These are phyloP conservation scores for Harpegnathos saltator DNA, from an alignment of 1,140 invertebrate genomes.

Conservation along the genomic window DNA sequence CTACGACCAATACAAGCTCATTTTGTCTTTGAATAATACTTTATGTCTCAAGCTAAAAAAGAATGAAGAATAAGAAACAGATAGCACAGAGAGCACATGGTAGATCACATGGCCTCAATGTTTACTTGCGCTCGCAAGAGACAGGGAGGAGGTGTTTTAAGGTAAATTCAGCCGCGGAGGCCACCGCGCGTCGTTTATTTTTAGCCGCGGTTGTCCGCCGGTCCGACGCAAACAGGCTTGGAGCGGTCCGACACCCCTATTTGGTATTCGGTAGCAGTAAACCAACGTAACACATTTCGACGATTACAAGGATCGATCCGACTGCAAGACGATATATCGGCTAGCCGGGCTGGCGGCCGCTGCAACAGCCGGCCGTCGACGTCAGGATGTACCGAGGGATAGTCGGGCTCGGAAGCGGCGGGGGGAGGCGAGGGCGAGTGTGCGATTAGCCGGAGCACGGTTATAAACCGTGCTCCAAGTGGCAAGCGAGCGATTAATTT, in stretches of 20 bases:
- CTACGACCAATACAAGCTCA: too few relatives aligned
- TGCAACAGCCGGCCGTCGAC: conserved; percentile 49
- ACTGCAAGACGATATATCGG: conserved; percentile 48
- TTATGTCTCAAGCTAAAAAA: too few relatives aligned
- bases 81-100: too few relatives aligned
- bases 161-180: not conserved
- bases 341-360: too few relatives aligned
- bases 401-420: too few relatives aligned
- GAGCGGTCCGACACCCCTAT: not conserved
- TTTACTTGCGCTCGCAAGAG: too few relatives aligned
- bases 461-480: conserved; percentile 61
- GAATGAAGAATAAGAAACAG: too few relatives aligned
- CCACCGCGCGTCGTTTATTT: not conserved
- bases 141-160: too few relatives aligned
- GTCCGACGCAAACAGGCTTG: not conserved
- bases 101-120: too few relatives aligned
- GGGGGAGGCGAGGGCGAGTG: conserved; percentile 17
- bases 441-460: conserved; percentile 41
- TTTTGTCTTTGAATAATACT: too few relatives aligned
- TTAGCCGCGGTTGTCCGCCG: not conserved
- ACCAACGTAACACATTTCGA: conserved; percentile 51
- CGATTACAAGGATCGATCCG: conserved; percentile 55
- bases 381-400: conserved; percentile 30
- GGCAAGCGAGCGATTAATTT: conserved; percentile 60
- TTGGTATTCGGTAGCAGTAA: conserved; percentile 43